phyloP scores from a whole-genome alignment of 2,797 vertebrate species.

The Pogonophryne albipinna region DNA sequence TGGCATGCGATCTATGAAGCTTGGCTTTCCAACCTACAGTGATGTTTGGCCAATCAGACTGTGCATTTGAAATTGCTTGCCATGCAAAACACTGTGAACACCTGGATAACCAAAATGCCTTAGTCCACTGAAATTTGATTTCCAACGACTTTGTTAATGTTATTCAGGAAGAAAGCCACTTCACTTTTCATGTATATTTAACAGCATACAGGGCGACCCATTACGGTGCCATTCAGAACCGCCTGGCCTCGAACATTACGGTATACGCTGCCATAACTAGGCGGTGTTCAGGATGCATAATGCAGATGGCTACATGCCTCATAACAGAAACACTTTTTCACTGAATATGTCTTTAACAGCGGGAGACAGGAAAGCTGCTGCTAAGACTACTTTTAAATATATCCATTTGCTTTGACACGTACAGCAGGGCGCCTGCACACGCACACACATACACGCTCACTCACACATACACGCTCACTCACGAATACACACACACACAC shows the following conservation, averaged over 20 bases:
- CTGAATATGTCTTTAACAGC: slow-evolving; percentile 49
- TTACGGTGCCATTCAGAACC: slow-evolving; percentile 35
- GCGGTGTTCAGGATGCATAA: slow-evolving; percentile 69
- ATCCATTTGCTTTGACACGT: slow-evolving; percentile 53
- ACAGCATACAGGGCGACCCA: slow-evolving; percentile 37
- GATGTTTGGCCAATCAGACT: neutral
- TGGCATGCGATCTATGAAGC: neutral
- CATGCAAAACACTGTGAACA: slow-evolving; percentile 40
- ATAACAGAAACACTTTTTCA: slow-evolving; percentile 64
- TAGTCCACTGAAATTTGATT: slow-evolving; percentile 25
- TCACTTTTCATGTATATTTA: slow-evolving; percentile 75
- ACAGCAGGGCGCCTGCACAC: slow-evolving; percentile 11
- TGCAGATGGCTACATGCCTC: slow-evolving; percentile 65
- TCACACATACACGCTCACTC: neutral
- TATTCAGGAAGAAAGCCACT: slow-evolving; percentile 68
- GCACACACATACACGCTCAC: neutral
- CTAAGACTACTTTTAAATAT: slow-evolving; percentile 66
- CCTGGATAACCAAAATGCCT: slow-evolving; percentile 33
- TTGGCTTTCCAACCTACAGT: neutral
- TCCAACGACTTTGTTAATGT: slow-evolving; percentile 40
- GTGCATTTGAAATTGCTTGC: slow-evolving; percentile 14
- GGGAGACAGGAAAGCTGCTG: slow-evolving; percentile 60
- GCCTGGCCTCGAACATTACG: slow-evolving; percentile 53
- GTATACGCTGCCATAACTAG: slow-evolving; percentile 41
- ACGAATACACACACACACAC: neutral